These are phyloP conservation scores for Chionomys nivalis DNA, from an alignment of 2,113 vertebrate species.

Conservation along the genomic window DNA sequence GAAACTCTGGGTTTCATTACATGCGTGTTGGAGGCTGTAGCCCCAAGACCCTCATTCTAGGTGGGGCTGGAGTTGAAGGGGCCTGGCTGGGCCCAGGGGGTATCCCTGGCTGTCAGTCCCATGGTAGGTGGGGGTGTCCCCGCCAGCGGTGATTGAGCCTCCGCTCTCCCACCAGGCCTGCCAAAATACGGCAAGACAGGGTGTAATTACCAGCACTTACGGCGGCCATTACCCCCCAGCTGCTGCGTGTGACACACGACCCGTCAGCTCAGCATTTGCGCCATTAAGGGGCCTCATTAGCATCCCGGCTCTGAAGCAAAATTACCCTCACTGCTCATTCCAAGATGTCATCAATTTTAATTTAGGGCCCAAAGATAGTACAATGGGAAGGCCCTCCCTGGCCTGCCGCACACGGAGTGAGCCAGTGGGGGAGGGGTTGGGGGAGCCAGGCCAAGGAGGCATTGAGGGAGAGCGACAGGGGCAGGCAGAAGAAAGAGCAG, in stretches of 20 bases:
- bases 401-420: constrained; percentile 66
- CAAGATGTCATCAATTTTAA: constrained; percentile 93
- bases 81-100: background rate
- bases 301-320: constrained; percentile 91
- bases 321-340: constrained; percentile 92
- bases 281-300: constrained; percentile 92
- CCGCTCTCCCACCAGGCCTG: constrained; percentile 88
- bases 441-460: background rate
- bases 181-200: constrained; percentile 90
- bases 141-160: constrained; percentile 74
- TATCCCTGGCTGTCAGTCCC: constrained; percentile 60
- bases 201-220: constrained; percentile 91
- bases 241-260: constrained; percentile 88
- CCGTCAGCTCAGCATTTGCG: constrained; percentile 88
- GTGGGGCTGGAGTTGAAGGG: background rate
- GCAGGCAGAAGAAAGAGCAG: too few relatives aligned
- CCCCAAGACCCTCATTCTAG: background rate
- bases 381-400: constrained; percentile 85
- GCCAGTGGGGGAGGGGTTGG: constrained; percentile 10
- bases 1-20: background rate
- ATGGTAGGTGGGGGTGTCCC: background rate
- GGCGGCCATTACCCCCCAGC: constrained; percentile 88
- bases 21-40: background rate
- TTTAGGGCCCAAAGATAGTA: constrained; percentile 91
- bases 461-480: background rate